A percentile compares a stretch with the other conserved stretches of the same genome.
phyloP scores from a whole-genome alignment of 1,140 invertebrate species.

The Leptopilina boulardi region DNA sequence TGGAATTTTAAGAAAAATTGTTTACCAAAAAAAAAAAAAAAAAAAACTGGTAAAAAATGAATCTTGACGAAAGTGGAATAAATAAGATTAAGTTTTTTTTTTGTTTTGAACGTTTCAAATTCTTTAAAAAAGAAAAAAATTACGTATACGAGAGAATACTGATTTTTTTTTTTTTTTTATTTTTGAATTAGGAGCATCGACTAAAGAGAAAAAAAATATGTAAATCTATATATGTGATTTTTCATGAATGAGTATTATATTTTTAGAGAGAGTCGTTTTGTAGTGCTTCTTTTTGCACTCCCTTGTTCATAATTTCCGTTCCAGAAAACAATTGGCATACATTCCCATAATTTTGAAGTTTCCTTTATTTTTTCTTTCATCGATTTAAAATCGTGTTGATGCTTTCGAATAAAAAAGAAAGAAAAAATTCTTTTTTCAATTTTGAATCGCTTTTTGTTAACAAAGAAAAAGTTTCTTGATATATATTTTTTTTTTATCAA shows the following conservation, averaged over 20 bases:
- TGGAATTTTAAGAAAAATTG: neutral
- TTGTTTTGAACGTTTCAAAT: slow-evolving; percentile 5
- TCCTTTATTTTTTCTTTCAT: slow-evolving; percentile 3
- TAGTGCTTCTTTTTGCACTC: slow-evolving; percentile 6
- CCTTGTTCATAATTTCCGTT: slow-evolving; percentile 13
- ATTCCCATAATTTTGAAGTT: slow-evolving; percentile 34
- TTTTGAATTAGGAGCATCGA: slow-evolving; percentile 30
- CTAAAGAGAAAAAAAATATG: neutral
- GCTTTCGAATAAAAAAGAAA: slow-evolving; percentile 19
- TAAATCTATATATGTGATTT: slow-evolving; percentile 33
- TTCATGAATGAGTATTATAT: slow-evolving; percentile 29
- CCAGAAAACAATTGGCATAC: slow-evolving; percentile 25
- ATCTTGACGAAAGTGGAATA: slow-evolving; percentile 23
- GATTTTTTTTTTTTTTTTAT: too few relatives aligned
- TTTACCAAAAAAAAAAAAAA: neutral
- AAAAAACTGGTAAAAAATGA: neutral
- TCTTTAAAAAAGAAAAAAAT: neutral
- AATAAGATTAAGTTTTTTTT: neutral
- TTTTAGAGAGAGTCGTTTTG: slow-evolving; percentile 23
- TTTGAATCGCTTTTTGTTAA: neutral
- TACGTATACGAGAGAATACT: slow-evolving; percentile 10
- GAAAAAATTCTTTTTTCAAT: slow-evolving; percentile 34
- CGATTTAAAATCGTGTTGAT: slow-evolving; percentile 26
- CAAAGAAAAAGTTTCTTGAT: too few relatives aligned
- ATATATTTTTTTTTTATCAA: slow-evolving; percentile 15